phyloP scores from a whole-genome alignment of 2,797 vertebrate species.

The Glossophaga mutica region DNA sequence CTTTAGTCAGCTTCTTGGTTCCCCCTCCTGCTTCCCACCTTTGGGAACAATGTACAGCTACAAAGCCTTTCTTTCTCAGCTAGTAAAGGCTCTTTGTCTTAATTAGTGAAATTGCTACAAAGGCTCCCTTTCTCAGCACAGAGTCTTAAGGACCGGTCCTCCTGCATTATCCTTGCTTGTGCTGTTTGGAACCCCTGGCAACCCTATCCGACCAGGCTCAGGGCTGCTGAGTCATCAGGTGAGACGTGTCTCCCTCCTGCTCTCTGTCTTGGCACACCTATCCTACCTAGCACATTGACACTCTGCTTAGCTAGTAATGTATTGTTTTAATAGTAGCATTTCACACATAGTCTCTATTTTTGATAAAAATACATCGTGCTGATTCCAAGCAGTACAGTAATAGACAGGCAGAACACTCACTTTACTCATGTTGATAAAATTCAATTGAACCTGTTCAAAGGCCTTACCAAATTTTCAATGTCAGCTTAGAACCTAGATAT shows the following conservation, averaged over 20 bases:
- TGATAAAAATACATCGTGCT: background rate
- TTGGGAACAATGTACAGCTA: background rate
- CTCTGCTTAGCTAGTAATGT: background rate
- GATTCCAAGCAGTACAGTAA: background rate
- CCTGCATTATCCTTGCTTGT: background rate
- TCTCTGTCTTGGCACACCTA: background rate
- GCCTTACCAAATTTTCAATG: background rate
- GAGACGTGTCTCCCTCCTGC: background rate
- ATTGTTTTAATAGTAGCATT: background rate
- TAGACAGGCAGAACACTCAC: background rate
- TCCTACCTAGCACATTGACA: background rate
- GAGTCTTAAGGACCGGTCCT: background rate
- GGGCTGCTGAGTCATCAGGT: background rate
- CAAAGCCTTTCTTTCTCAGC: background rate
- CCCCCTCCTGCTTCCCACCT: background rate
- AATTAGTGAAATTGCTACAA: background rate
- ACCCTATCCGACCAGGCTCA: background rate
- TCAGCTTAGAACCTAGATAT: background rate
- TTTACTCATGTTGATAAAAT: conserved; percentile 21
- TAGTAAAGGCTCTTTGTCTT: background rate
- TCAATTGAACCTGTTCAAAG: background rate
- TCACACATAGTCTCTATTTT: background rate
- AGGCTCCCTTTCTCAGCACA: background rate
- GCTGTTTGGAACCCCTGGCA: background rate
- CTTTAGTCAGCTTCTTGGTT: background rate